These are phyloP conservation scores for Amphiprion ocellaris DNA, from an alignment of 2,113 vertebrate species.

Conservation along the genomic window DNA sequence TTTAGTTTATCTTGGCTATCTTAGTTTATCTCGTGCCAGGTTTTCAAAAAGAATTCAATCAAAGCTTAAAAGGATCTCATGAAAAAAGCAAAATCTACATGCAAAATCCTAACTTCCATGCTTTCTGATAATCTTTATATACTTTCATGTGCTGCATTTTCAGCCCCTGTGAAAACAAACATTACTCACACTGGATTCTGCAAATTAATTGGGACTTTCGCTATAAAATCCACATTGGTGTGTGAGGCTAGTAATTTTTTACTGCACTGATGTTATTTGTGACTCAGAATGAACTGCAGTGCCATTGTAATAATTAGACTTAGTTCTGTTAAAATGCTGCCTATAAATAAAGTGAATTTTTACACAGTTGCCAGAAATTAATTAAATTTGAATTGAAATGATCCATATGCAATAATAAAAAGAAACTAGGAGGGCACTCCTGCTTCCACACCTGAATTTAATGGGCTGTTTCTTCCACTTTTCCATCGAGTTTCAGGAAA, in stretches of 20 bases:
- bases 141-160: too few species aligned
- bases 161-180: not conserved
- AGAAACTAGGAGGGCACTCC: too few species aligned
- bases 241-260: not conserved
- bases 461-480: too few species aligned
- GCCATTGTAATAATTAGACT: not conserved
- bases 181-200: too few species aligned
- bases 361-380: conserved; percentile 3
- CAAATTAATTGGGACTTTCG: too few species aligned
- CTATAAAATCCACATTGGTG: not conserved
- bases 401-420: not conserved
- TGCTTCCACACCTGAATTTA: too few species aligned
- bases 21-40: conserved; percentile 10
- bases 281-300: not conserved
- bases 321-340: conserved; percentile 14
- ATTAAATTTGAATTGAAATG: not conserved
- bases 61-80: conserved; percentile 2
- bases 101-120: not conserved
- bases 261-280: not conserved
- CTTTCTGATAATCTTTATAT: not conserved
- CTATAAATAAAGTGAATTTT: not conserved
- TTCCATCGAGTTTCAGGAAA: too few species aligned
- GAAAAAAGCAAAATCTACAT: not conserved
- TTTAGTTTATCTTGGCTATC: conserved; percentile 44
- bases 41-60: not conserved